phyloP scores from a whole-genome alignment of 2,113 vertebrate species.

The Sminthopsis crassicaudata region DNA sequence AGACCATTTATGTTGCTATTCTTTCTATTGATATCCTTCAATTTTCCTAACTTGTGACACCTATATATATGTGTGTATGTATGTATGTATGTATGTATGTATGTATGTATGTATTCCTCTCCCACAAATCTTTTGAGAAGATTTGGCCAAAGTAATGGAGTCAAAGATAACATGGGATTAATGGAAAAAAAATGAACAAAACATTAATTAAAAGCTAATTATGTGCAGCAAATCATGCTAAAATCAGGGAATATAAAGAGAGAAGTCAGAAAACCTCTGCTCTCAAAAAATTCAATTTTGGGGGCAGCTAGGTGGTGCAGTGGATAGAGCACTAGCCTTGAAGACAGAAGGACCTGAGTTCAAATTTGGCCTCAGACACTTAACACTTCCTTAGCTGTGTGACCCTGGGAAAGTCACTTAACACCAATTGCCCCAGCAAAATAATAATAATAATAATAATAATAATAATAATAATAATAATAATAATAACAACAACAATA shows the following conservation, averaged over 20 bases:
- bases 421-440: no score
- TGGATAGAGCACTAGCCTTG: no score
- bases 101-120: background rate
- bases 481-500: no score
- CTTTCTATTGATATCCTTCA: background rate
- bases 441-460: no score
- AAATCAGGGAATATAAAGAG: background rate
- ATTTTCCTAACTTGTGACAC: background rate
- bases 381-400: no score
- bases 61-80: background rate
- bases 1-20: background rate
- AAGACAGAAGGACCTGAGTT: no score
- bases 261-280: background rate
- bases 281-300: background rate
- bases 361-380: no score
- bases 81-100: no score
- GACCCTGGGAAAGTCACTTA: no score
- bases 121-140: background rate
- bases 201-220: background rate
- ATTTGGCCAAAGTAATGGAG: background rate
- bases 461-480: no score
- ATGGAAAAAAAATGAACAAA: background rate
- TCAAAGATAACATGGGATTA: background rate
- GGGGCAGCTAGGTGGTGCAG: no score
- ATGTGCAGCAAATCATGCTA: background rate